Base-by-base conservation (phyloP, 2,888 invertebrate genomes). In the Acanthosepion lycidas region DNA sequence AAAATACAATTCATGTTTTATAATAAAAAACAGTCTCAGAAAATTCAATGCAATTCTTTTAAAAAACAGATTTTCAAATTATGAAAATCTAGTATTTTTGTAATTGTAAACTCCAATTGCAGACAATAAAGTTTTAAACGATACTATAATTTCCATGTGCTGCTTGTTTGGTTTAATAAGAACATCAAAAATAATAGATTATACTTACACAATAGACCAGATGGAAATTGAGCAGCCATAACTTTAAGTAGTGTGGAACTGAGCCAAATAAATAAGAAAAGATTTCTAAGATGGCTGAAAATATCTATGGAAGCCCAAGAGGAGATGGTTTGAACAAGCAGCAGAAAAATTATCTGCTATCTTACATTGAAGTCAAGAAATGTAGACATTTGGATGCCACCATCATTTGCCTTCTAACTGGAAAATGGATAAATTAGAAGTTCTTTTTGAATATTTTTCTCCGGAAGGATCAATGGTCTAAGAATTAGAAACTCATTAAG, bases 211-310 rank as follows among this genome's bases (percentile, higher is more conserved):
- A 78, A 78, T n/a, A 33, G 33, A n/a, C n/a, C 78, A 78, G 78
- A n/a, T 33, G 33, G 78, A 33, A 78, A 78, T 9, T 78, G n/a
- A 78, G n/a, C n/a, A 15, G n/a, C n/a, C 78, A 78, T 78, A 78
- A n/a, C 12, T 33, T 78, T n/a, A n/a, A 78, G n/a, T n/a, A 78
- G n/a, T 33, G 33, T 78, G 78, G 78, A n/a, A 12, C n/a, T 12
- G n/a, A 78, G 78, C n/a, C 78, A 78, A 78, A 78, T n/a, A n/a
- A 78, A 78, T 78, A n/a, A 78, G 28, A n/a, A 78, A 78, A 78
- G 15, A 5, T n/a, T 78, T 78, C n/a, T 78, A 15, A 78, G 78
- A 78, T 18, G 12, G 15, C 78, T 78, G 78, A 78, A 78, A n/a
- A 78, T n/a, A 78, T 78, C 78, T n/a, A 78, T 78, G n/a, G n/a